Base-by-base conservation (phyloP, 30 jellyfish, hydroid and myxozoan species). In the Pseudorhiza aurosa region DNA sequence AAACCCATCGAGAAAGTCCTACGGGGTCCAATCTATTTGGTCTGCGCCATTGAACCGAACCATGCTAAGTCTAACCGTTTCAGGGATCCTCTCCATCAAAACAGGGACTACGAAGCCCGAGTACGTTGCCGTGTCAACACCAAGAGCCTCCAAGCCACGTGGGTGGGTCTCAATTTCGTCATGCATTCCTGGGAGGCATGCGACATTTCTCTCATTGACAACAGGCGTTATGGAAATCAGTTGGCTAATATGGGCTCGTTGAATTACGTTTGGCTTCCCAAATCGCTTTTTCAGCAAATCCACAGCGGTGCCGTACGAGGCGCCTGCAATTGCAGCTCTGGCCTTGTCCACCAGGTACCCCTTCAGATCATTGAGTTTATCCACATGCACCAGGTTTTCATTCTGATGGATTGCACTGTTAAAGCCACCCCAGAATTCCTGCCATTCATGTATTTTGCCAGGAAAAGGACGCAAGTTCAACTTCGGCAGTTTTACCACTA, bases 401-500 rank as follows among this genome's bases (percentile, higher is more conserved):
- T 58, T 58, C 11, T 58, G 46, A 58, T 58, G 43, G 4, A 58
- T 58, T 58, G n/a, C n/a, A n/a, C n/a, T n/a, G n/a, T n/a, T n/a
- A n/a, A n/a, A n/a, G n/a, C n/a, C n/a, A n/a, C n/a, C 74, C 74
- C 74, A 58, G n/a, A 58, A 58, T 15, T 58, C 74, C 56, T 58
- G 74, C 74, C 74, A 58, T 42, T 58, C 74, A 58, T 58, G 74
- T 2, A 58, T 58, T 19, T 19, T 7, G 2, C 74, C 74, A 25
- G 46, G n/a, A 58, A 58, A 58, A 25, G 43, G 17, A 14, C 5
- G 4, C 27, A 58, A 58, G 28, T 25, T 31, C 5, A 58, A 58
- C 47, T 58, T 58, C 18, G 74, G 63, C n/a, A 49, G 63, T 25
- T 49, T 49, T 12, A 14, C 63, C n/a, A n/a, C n/a, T n/a, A n/a